These are phyloP conservation scores for Synanceia verrucosa DNA, from an alignment of 2,797 vertebrate species.

Conservation along the genomic window DNA sequence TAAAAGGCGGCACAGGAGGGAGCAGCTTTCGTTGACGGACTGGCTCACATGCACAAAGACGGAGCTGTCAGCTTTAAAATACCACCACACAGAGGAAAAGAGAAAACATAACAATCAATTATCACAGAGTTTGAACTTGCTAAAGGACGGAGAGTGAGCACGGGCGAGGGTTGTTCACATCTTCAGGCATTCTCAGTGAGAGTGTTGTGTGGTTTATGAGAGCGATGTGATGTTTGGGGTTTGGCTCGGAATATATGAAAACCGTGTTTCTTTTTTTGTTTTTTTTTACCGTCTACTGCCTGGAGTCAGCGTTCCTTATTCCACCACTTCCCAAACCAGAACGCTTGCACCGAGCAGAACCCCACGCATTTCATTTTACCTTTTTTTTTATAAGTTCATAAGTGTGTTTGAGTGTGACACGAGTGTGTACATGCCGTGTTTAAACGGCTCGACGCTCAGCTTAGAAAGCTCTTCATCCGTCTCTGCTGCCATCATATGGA, in stretches of 20 bases:
- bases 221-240: conserved; percentile 28
- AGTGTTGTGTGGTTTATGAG: conserved; percentile 29
- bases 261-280: too few relatives aligned
- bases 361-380: conserved; percentile 46
- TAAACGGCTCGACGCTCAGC: conserved; percentile 26
- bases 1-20: conserved; percentile 24
- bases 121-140: conserved; percentile 46
- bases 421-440: conserved; percentile 40
- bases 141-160: conserved; percentile 14
- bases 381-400: conserved; percentile 45
- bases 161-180: conserved; percentile 26
- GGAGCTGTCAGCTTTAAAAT: conserved; percentile 56
- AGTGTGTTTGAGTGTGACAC: conserved; percentile 37
- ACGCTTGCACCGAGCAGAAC: conserved; percentile 68
- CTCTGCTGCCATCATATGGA: conserved; percentile 58
- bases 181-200: conserved; percentile 49
- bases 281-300: conserved; percentile 64
- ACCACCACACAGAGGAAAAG: conserved; percentile 29
- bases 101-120: conserved; percentile 33
- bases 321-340: conserved; percentile 61
- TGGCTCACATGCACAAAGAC: conserved; percentile 37
- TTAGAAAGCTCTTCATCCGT: conserved; percentile 36
- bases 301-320: conserved; percentile 44
- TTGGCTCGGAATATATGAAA: conserved; percentile 43
- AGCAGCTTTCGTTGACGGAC: conserved; percentile 43